These are phyloP conservation scores for Helleia helle DNA, from an alignment of 2,888 invertebrate genomes.

Conservation along the genomic window DNA sequence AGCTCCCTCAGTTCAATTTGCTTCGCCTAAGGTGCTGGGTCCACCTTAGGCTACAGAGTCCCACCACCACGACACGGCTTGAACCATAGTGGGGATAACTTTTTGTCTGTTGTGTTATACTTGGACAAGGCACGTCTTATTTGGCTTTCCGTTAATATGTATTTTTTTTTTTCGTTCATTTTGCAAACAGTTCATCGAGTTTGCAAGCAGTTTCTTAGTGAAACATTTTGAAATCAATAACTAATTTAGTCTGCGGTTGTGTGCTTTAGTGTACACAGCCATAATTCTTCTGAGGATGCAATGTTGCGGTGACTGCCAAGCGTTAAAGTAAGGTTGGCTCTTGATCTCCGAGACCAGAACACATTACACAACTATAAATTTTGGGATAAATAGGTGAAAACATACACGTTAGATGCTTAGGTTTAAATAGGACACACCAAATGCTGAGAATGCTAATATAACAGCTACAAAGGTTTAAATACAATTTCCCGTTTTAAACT, in stretches of 20 bases:
- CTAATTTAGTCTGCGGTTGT: slow-evolving; percentile 13
- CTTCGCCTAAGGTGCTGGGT: too few species aligned
- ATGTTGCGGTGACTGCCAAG: slow-evolving; percentile 28
- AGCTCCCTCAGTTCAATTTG: too few species aligned
- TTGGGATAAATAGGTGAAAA: slow-evolving; percentile 19
- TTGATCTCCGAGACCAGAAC: slow-evolving; percentile 19
- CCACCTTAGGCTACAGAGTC: too few species aligned
- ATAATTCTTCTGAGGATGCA: slow-evolving; percentile 25
- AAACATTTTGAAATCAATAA: slow-evolving; percentile 12
- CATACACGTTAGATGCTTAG: slow-evolving; percentile 13
- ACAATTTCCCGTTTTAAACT: background rate
- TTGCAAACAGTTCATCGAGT: too few species aligned
- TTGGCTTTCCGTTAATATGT: too few species aligned
- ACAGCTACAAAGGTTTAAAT: background rate
- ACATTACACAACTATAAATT: slow-evolving; percentile 21
- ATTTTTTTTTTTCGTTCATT: too few species aligned
- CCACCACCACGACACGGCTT: too few species aligned
- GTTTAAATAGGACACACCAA: background rate
- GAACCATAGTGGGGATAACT: too few species aligned
- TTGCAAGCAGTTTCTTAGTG: too few species aligned
- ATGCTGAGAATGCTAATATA: slow-evolving; percentile 5
- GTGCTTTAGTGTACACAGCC: slow-evolving; percentile 18
- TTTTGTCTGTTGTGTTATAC: too few species aligned
- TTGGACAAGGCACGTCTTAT: too few species aligned
- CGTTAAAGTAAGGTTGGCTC: slow-evolving; percentile 23